phyloP scores from a whole-genome alignment of 2,113 vertebrate genomes.

The Oceanodroma tethys region DNA sequence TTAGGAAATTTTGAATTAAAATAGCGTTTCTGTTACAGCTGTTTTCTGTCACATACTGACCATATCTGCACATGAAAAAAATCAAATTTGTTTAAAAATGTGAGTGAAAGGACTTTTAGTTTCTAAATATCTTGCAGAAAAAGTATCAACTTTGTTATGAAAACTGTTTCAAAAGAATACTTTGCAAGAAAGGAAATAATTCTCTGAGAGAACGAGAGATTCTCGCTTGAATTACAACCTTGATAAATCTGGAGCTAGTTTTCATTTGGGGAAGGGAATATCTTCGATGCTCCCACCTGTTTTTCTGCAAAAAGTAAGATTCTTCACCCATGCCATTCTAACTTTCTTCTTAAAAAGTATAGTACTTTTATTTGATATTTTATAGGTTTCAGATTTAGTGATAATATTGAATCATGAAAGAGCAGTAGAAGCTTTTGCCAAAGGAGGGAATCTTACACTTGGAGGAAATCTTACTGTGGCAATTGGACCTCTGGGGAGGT shows the following conservation, averaged over 20 bases:
- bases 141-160: neutral
- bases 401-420: constrained; percentile 92
- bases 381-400: constrained; percentile 93
- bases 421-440: constrained; percentile 95
- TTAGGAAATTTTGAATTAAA: neutral
- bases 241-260: neutral
- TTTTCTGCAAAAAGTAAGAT: neutral
- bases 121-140: constrained; percentile 9
- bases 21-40: neutral
- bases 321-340: neutral
- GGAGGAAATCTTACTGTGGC: constrained; percentile 95
- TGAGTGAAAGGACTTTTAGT: neutral
- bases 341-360: neutral
- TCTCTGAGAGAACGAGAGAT: neutral
- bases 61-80: neutral
- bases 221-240: neutral
- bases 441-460: constrained; percentile 93
- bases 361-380: neutral
- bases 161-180: neutral
- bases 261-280: neutral
- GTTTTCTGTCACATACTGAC: neutral
- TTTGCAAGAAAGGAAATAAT: neutral
- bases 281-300: neutral
- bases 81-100: neutral
- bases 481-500: constrained; percentile 90